phyloP scores from a whole-genome alignment of 2,113 vertebrate species.

The Heteronetta atricapilla region DNA sequence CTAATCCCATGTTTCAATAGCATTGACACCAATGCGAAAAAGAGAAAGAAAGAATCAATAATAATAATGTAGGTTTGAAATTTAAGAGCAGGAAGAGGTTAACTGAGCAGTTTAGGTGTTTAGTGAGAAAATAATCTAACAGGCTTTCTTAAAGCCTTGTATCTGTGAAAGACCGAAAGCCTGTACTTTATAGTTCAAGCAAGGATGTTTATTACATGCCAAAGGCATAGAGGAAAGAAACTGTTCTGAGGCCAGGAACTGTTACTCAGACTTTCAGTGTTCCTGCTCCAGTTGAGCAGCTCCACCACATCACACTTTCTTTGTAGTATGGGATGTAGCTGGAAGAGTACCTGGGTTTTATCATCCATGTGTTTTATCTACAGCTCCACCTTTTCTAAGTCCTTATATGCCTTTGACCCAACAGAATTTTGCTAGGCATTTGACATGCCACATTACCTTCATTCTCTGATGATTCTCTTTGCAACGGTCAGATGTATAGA shows the following conservation, averaged over 20 bases:
- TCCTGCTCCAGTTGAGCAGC: background rate
- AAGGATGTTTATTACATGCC: background rate
- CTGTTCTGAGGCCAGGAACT: background rate
- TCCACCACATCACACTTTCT: background rate
- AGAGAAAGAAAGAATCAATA: background rate
- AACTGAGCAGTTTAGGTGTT: background rate
- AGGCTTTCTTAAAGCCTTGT: background rate
- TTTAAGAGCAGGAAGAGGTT: background rate
- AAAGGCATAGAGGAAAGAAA: background rate
- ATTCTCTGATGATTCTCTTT: background rate
- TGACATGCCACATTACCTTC: background rate
- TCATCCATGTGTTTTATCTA: background rate
- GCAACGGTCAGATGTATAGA: background rate
- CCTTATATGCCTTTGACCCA: background rate
- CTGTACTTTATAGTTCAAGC: background rate
- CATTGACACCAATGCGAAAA: background rate
- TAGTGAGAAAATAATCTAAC: background rate
- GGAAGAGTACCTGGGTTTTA: background rate
- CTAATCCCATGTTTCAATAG: too few relatives aligned
- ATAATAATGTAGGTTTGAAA: background rate
- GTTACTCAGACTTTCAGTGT: background rate
- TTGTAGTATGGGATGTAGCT: background rate
- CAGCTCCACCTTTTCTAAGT: background rate
- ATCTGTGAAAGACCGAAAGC: background rate
- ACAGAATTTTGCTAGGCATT: background rate